Percentiles rank a stretch among this genome's conserved stretches.
Evolutionary conservation across 2,888 invertebrate genomes (phyloP).

Genomic region (Nemoura dubitans): DNA sequence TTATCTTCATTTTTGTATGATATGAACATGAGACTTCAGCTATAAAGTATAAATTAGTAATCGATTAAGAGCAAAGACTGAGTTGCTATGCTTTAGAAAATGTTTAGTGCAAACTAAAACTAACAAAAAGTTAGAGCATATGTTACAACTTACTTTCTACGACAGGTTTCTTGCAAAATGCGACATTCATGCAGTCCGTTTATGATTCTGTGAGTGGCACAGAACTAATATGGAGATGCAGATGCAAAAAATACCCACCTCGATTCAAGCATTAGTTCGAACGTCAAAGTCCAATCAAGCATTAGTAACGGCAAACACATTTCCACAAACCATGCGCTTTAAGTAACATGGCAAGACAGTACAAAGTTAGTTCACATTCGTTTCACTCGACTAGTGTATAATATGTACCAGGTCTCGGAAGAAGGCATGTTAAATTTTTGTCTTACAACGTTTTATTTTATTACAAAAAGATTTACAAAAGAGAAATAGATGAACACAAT

Average conservation of each 20-base stretch:
- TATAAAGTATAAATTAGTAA: too few species aligned
- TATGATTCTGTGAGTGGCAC: neutral
- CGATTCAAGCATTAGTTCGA: neutral
- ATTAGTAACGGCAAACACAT: neutral
- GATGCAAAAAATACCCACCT: neutral
- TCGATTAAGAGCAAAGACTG: too few species aligned
- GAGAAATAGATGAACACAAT: conserved; percentile 16
- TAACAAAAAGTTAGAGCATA: neutral
- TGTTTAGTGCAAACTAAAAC: too few species aligned
- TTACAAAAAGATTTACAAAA: conserved; percentile 24
- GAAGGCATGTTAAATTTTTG: neutral
- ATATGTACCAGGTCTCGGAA: neutral
- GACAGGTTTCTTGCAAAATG: neutral
- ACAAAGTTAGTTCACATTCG: neutral
- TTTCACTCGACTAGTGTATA: neutral
- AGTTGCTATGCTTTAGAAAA: too few species aligned
- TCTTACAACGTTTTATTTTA: conserved; percentile 20
- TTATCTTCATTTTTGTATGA: too few species aligned
- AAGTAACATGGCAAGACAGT: neutral
- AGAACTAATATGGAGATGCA: neutral
- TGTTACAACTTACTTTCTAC: neutral
- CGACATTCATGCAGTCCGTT: neutral
- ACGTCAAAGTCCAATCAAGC: neutral
- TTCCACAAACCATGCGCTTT: neutral
- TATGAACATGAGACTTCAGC: too few species aligned